These are phyloP conservation scores for Austrofundulus limnaeus DNA, from an alignment of 2,113 vertebrate genomes.

Conservation along the genomic window DNA sequence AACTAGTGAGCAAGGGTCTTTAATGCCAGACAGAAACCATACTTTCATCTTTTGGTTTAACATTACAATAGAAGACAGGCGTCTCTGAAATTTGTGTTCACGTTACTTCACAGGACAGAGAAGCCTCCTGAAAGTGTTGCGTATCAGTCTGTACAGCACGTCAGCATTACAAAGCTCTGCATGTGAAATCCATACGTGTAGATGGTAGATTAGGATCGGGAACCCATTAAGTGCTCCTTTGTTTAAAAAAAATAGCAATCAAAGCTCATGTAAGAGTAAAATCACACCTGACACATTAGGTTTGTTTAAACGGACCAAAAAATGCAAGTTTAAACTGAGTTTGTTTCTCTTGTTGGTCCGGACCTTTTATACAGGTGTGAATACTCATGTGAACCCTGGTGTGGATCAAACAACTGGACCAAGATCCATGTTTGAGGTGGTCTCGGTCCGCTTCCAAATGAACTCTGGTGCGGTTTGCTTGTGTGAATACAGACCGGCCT, in stretches of 20 bases:
- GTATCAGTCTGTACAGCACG: slow-evolving; percentile 36
- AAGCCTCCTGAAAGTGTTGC: slow-evolving; percentile 41
- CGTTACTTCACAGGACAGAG: slow-evolving; percentile 21
- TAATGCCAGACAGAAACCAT: slow-evolving; percentile 58
- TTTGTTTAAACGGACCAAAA: no score
- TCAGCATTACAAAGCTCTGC: slow-evolving; percentile 31
- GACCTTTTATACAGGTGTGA: no score
- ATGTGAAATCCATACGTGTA: slow-evolving; percentile 9
- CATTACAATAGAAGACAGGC: slow-evolving; percentile 57
- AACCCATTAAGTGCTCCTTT: slow-evolving; percentile 19
- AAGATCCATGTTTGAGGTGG: no score
- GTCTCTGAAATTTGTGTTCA: slow-evolving; percentile 31
- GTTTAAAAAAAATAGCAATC: slow-evolving; percentile 29
- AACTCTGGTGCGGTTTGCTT: no score
- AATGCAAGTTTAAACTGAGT: no score
- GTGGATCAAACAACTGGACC: no score
- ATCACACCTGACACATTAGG: no score
- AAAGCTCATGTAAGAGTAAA: no score
- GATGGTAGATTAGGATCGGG: slow-evolving; percentile 23
- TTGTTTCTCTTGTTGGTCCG: no score
- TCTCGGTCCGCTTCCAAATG: no score
- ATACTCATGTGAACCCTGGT: no score
- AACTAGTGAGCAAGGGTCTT: slow-evolving; percentile 47
- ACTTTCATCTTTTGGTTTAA: slow-evolving; percentile 67
- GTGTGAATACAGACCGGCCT: no score